These are phyloP conservation scores for Lottia gigantea DNA, from an alignment of 2,888 invertebrate species.

Conservation along the genomic window DNA sequence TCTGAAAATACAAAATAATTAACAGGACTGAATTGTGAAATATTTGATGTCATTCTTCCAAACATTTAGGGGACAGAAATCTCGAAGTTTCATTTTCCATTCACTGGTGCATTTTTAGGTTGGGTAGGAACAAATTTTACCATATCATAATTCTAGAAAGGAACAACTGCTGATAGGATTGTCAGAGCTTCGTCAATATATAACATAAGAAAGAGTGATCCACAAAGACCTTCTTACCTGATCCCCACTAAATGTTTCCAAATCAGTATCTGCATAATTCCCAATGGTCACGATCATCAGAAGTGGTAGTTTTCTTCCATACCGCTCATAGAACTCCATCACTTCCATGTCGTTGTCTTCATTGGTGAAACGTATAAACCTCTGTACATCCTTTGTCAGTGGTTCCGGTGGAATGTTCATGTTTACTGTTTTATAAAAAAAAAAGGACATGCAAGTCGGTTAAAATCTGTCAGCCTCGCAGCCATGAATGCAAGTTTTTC, in stretches of 20 bases:
- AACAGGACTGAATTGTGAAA: too few species aligned
- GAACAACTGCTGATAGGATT: too few species aligned
- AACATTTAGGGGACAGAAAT: too few species aligned
- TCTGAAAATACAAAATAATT: background rate
- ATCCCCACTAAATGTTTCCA: background rate
- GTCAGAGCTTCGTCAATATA: too few species aligned
- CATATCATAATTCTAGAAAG: too few species aligned
- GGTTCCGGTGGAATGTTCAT: background rate
- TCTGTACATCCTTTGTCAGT: background rate
- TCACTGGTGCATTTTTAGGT: too few species aligned
- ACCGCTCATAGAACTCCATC: background rate
- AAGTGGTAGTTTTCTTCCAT: background rate
- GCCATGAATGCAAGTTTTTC: background rate
- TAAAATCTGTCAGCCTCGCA: too few species aligned
- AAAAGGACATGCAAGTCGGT: background rate
- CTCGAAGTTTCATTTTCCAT: too few species aligned
- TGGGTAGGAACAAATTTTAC: too few species aligned
- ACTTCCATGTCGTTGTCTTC: background rate
- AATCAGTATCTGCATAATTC: slow-evolving; percentile 1
- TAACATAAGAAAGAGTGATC: too few species aligned
- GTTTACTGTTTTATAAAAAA: background rate
- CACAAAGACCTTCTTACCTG: background rate
- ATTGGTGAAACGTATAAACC: background rate
- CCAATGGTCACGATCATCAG: background rate
- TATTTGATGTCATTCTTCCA: too few species aligned